Conservation (phyloP, 2,113 vertebrate species). For the Halcyon malimbica region DNA sequence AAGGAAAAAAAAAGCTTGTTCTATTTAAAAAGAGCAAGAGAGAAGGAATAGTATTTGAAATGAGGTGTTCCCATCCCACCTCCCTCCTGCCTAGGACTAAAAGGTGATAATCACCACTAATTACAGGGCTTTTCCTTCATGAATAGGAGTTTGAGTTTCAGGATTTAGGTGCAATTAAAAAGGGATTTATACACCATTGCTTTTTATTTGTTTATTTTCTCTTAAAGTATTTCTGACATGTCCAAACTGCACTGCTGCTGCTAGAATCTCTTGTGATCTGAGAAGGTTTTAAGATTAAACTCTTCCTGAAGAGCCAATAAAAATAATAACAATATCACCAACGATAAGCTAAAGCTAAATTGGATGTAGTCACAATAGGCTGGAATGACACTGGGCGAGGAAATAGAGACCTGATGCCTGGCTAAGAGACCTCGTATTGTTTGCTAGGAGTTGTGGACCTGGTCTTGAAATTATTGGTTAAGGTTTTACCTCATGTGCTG, state of each 20-base stretch:
- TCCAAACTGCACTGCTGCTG: conserved; percentile 27
- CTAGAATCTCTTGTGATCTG: conserved; percentile 50
- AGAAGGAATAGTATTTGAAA: conserved; percentile 3
- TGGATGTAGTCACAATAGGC: background rate
- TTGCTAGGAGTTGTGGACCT: background rate
- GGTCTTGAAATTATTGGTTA: background rate
- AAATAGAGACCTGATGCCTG: background rate
- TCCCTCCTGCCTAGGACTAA: conserved; percentile 61
- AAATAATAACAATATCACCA: background rate
- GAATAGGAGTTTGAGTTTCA: conserved; percentile 61
- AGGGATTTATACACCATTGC: conserved; percentile 55
- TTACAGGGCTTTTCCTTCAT: conserved; percentile 42
- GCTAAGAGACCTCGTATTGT: background rate
- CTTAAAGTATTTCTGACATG: conserved; percentile 27
- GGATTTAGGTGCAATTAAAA: conserved; percentile 58
- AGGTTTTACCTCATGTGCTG: background rate
- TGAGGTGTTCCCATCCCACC: conserved; percentile 28
- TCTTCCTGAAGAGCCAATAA: conserved; percentile 32
- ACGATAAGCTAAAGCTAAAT: conserved; percentile 1
- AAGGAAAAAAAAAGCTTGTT: background rate
- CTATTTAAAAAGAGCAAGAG: background rate
- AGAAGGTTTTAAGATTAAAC: conserved; percentile 52
- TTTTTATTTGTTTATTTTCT: conserved; percentile 59
- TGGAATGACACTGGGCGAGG: background rate
- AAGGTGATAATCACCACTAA: conserved; percentile 56